Evolutionary conservation across 2,113 vertebrate species (phyloP).

Genomic region (Cairina moschata): DNA sequence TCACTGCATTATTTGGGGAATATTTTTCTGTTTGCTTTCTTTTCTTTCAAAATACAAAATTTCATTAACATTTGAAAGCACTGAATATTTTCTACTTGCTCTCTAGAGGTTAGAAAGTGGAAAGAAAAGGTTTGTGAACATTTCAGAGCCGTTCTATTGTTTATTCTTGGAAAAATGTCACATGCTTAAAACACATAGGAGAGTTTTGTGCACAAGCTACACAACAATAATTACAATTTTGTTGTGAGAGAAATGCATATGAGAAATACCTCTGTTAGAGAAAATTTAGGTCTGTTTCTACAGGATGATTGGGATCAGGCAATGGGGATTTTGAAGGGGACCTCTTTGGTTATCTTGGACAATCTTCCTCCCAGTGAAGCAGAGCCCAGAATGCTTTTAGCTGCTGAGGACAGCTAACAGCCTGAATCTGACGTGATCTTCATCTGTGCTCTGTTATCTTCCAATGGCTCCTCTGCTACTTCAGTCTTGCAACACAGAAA

Average conservation of each 20-base stretch:
- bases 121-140: neutral
- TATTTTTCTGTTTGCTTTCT: neutral
- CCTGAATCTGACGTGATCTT: neutral
- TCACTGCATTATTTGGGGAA: neutral
- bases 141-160: neutral
- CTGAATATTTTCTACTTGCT: neutral
- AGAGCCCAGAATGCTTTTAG: neutral
- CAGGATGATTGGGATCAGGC: neutral
- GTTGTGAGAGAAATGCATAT: neutral
- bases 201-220: neutral
- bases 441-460: neutral
- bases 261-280: neutral
- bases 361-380: neutral
- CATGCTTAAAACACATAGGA: neutral
- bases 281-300: neutral
- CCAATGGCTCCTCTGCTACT: neutral
- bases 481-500: neutral
- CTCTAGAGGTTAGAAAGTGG: neutral
- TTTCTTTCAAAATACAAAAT: neutral
- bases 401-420: neutral
- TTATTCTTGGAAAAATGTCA: neutral
- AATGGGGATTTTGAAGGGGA: neutral
- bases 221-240: fast-evolving
- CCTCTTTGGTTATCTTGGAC: neutral
- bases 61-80: neutral